A percentile compares a stretch with the other conserved stretches of the same genome.
Conservation (phyloP, 1,140 invertebrate genomes). For the Papilio glaucus region DNA sequence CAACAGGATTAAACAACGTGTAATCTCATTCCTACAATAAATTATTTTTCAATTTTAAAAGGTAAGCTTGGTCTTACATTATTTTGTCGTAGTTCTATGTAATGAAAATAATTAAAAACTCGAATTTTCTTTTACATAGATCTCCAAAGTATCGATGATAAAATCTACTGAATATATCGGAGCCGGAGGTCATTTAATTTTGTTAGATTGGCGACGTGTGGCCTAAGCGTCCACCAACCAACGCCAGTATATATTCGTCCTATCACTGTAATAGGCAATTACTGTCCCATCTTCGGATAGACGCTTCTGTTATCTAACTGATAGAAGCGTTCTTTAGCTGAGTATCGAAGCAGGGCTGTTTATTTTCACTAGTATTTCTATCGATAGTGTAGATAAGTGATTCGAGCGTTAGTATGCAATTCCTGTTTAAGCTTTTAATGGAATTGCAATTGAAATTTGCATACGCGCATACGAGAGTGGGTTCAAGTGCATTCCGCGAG, state of each 20-base stretch:
- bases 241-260: constrained; percentile 43
- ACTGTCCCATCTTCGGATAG: constrained; percentile 42
- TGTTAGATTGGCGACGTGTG: constrained; percentile 28
- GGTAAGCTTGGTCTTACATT: too few relatives aligned
- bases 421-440: constrained; percentile 35
- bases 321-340: constrained; percentile 32
- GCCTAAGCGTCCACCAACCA: constrained; percentile 38
- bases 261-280: constrained; percentile 48
- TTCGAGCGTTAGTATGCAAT: constrained; percentile 22
- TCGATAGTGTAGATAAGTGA: constrained; percentile 8
- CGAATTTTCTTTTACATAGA: neutral
- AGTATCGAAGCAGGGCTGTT: neutral
- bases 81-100: too few relatives aligned
- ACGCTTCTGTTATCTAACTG: constrained; percentile 42
- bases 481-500: constrained; percentile 35
- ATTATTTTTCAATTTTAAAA: too few relatives aligned
- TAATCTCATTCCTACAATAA: too few relatives aligned
- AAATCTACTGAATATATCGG: constrained; percentile 25
- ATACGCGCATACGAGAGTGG: constrained; percentile 26
- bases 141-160: neutral
- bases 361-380: constrained; percentile 24
- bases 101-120: neutral
- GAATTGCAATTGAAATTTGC: constrained; percentile 34
- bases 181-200: constrained; percentile 29
- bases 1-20: too few relatives aligned